Evolutionary conservation across 2,113 vertebrate species (phyloP).

Genomic region (Pteronura brasiliensis): DNA sequence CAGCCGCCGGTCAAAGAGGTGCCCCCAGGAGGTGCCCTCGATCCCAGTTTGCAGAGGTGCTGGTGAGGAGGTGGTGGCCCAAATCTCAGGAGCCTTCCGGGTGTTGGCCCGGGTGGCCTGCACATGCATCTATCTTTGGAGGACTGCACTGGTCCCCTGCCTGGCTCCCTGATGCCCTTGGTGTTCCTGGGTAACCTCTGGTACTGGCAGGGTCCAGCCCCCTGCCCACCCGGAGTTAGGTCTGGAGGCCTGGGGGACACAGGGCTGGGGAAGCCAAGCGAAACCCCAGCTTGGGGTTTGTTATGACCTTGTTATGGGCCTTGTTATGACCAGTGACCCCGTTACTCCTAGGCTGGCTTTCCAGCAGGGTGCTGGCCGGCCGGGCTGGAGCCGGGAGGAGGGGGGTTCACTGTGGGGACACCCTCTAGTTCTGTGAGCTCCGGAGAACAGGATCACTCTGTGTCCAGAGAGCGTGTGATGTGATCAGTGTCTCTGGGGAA

Average conservation of each 20-base stretch:
- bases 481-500: not conserved
- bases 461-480: not conserved
- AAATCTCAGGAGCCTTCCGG: not conserved
- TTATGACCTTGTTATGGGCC: not conserved
- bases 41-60: not conserved
- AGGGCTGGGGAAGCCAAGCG: no score
- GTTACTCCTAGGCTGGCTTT: accelerated
- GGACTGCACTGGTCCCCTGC: not conserved
- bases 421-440: not conserved
- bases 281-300: not conserved
- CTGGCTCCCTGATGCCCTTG: not conserved
- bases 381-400: accelerated
- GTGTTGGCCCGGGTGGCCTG: not conserved
- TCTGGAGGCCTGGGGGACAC: not conserved
- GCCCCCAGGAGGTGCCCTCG: not conserved
- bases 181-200: not conserved
- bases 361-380: not conserved
- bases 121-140: not conserved
- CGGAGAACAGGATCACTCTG: not conserved
- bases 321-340: not conserved
- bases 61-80: not conserved
- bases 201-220: not conserved
- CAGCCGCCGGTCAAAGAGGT: no score
- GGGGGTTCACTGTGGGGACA: not conserved
- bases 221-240: not conserved